Conservation (phyloP, 2,113 vertebrate species). For the Miniopterus natalensis region DNA sequence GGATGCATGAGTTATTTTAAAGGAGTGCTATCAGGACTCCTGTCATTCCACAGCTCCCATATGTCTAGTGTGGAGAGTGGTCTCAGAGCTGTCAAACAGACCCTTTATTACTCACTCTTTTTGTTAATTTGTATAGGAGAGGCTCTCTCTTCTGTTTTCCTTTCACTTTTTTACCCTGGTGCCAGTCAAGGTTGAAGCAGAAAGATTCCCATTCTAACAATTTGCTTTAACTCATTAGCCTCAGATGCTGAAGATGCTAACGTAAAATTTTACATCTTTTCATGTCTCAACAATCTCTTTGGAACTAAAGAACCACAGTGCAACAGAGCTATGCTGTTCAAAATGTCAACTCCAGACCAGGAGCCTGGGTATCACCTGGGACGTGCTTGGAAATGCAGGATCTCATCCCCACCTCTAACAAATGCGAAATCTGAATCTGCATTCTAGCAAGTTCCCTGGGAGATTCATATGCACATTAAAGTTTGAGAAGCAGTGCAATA, state of each 20-base stretch:
- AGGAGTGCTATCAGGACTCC: background rate
- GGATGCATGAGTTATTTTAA: background rate
- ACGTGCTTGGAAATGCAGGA: background rate
- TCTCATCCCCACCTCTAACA: background rate
- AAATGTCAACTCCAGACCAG: background rate
- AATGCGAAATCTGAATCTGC: background rate
- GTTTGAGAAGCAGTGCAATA: background rate
- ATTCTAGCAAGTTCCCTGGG: background rate
- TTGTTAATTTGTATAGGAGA: background rate
- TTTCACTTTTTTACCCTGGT: background rate
- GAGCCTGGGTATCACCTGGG: background rate
- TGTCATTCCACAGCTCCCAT: background rate
- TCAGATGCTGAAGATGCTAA: background rate
- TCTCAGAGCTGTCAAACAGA: background rate
- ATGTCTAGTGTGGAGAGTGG: too few relatives aligned
- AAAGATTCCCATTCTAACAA: background rate
- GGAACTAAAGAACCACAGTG: background rate
- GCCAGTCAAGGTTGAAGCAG: background rate
- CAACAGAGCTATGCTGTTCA: background rate
- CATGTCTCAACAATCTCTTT: background rate
- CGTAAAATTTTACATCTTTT: background rate
- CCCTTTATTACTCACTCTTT: background rate
- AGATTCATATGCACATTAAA: background rate
- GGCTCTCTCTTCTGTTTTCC: background rate
- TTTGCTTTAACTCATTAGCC: background rate